Evolutionary conservation across 2,797 vertebrate genomes (phyloP).

Genomic region (Threskiornis aethiopicus): DNA sequence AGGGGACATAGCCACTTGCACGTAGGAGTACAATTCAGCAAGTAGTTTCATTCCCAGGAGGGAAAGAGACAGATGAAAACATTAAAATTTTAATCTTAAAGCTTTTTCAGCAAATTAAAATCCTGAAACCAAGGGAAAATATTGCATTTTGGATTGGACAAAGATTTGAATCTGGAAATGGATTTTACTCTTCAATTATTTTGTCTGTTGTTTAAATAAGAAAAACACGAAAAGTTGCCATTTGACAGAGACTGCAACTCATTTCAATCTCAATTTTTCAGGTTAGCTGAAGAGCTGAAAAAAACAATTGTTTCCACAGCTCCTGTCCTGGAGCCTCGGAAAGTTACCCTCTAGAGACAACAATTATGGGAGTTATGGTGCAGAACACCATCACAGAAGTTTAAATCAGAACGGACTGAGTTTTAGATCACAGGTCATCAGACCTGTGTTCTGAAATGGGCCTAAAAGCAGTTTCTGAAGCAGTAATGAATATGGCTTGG

Average conservation of each 20-base stretch:
- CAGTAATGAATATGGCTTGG: not conserved
- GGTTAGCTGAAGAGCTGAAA: not conserved
- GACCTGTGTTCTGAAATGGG: not conserved
- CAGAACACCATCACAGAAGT: not conserved
- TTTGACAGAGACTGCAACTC: not conserved
- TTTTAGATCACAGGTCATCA: not conserved
- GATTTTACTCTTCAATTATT: not conserved
- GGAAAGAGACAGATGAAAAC: not conserved
- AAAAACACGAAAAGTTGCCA: not conserved
- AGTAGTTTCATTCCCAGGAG: not conserved
- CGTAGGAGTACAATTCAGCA: not conserved
- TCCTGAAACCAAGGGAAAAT: not conserved
- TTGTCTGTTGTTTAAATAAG: not conserved
- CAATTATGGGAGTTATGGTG: not conserved
- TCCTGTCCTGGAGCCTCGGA: not conserved
- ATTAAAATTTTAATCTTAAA: not conserved
- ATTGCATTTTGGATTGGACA: not conserved
- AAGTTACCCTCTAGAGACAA: conserved; percentile 6
- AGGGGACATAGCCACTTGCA: not conserved
- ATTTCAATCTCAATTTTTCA: not conserved
- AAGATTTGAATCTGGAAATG: not conserved
- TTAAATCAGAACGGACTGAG: not conserved
- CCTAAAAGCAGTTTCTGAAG: not conserved
- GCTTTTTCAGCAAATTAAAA: not conserved
- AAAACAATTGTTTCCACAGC: not conserved